phyloP scores from a whole-genome alignment of 2,888 invertebrate genomes.

The Omphaloscelis lunosa region DNA sequence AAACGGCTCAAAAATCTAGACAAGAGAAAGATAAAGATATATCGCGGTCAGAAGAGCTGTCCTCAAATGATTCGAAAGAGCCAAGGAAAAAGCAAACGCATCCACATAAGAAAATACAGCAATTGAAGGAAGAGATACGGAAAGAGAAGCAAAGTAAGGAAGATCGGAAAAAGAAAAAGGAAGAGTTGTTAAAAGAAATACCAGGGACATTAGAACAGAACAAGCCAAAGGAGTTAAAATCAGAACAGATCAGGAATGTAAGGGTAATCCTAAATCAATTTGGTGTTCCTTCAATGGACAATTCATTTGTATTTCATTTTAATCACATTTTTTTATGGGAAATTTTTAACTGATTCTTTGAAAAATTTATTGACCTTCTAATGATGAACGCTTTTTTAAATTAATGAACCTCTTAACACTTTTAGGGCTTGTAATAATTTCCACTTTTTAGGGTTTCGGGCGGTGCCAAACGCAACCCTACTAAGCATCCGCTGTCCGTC shows the following conservation, averaged over 20 bases:
- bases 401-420: too few relatives aligned
- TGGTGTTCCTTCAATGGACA: too few relatives aligned
- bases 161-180: background rate
- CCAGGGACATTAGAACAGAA: background rate
- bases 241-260: background rate
- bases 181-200: background rate
- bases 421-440: too few relatives aligned
- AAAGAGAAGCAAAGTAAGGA: background rate
- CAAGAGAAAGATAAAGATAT: background rate
- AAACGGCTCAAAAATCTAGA: background rate
- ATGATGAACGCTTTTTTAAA: too few relatives aligned
- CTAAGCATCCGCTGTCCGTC: too few relatives aligned
- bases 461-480: too few relatives aligned
- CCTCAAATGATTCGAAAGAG: background rate
- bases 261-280: background rate
- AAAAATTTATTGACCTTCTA: too few relatives aligned
- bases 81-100: background rate
- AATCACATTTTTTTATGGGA: too few relatives aligned
- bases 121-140: background rate
- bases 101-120: background rate
- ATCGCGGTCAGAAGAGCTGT: background rate
- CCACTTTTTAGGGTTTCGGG: too few relatives aligned
- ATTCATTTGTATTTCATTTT: background rate
- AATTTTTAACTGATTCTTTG: too few relatives aligned
- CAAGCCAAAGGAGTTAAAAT: background rate